Percentiles rank a stretch among this genome's conserved stretches.
Evolutionary conservation across 1,140 invertebrate genomes (phyloP).

Genomic region (Cydia pomonella): DNA sequence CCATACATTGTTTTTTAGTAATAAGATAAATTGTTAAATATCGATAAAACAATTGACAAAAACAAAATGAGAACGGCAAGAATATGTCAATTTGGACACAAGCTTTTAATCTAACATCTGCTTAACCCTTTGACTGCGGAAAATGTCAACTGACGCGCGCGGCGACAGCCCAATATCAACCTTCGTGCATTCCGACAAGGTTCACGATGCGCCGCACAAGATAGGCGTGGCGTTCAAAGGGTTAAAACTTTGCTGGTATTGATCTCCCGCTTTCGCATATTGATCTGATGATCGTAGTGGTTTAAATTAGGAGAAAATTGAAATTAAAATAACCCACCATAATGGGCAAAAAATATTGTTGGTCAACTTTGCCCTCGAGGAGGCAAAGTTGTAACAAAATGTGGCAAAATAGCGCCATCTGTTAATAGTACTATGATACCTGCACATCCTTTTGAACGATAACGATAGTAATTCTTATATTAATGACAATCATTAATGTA

Average conservation of each 20-base stretch:
- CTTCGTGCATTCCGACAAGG: no score
- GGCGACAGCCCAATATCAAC: no score
- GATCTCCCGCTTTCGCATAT: constrained; percentile 14
- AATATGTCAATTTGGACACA: neutral
- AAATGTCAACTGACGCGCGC: no score
- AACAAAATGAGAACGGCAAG: neutral
- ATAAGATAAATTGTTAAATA: neutral
- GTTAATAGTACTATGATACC: neutral
- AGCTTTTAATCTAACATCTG: neutral
- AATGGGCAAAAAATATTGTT: constrained; percentile 5
- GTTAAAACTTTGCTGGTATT: neutral
- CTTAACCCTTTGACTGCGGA: neutral
- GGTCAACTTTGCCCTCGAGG: neutral
- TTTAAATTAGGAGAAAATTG: neutral
- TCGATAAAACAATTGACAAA: neutral
- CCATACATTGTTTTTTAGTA: neutral
- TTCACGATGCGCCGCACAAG: no score
- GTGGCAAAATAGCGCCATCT: neutral
- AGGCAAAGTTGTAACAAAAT: neutral
- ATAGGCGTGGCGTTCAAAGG: no score
- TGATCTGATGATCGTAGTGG: constrained; percentile 10
- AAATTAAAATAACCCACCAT: neutral
- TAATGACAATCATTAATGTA: no score
- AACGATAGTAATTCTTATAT: neutral
- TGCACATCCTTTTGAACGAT: neutral